These are phyloP conservation scores for Andrena hattorfiana DNA, from an alignment of 2,888 invertebrate species.

Conservation along the genomic window DNA sequence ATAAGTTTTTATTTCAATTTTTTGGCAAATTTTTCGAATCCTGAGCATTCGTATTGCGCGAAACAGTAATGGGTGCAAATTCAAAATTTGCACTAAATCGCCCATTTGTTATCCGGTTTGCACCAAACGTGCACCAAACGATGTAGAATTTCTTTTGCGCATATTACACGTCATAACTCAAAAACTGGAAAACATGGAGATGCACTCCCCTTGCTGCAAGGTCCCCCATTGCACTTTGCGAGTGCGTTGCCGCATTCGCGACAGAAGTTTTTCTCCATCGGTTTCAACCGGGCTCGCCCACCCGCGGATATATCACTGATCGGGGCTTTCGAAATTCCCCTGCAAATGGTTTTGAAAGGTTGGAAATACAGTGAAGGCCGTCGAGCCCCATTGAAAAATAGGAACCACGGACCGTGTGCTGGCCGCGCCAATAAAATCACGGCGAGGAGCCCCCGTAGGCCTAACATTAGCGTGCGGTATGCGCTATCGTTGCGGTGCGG, in stretches of 20 bases:
- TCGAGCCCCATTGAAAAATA: neutral
- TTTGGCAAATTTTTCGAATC: too few species aligned
- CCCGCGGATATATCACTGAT: neutral
- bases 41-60: too few species aligned
- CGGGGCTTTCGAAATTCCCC: neutral
- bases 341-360: neutral
- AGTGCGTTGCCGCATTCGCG: conserved; percentile 10
- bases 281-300: too few species aligned
- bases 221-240: neutral
- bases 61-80: too few species aligned
- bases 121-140: too few species aligned
- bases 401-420: neutral
- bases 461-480: conserved; percentile 65
- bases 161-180: too few species aligned
- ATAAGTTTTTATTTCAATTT: too few species aligned
- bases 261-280: neutral
- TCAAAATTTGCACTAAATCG: too few species aligned
- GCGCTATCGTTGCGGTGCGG: conserved; percentile 64
- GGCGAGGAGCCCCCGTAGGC: conserved; percentile 16
- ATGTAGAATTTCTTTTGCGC: too few species aligned
- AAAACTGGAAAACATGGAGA: too few species aligned
- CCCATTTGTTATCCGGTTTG: too few species aligned
- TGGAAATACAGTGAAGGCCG: neutral
- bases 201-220: too few species aligned
- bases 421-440: conserved; percentile 29